These are phyloP conservation scores for Steinernema feltiae DNA, from an alignment of 1,140 invertebrate genomes.

Conservation along the genomic window DNA sequence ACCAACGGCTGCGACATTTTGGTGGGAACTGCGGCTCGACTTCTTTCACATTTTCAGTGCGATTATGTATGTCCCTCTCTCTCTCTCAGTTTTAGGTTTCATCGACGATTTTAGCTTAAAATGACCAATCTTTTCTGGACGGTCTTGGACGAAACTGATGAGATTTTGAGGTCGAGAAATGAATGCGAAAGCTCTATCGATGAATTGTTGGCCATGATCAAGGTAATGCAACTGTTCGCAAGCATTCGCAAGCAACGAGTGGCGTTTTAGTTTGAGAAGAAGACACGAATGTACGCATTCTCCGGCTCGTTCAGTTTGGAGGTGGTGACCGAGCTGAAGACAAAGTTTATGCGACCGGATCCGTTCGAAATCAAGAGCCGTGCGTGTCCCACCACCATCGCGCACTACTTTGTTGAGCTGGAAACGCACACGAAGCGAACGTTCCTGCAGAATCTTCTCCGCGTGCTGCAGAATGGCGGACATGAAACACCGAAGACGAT, in stretches of 20 bases:
- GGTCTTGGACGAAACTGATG: not conserved
- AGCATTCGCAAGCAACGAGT: not conserved
- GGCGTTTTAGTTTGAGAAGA: not conserved
- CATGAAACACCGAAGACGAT: not conserved
- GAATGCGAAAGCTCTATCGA: not conserved
- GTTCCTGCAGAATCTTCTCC: not conserved
- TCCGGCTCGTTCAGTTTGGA: not conserved
- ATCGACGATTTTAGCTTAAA: not conserved
- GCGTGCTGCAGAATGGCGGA: not conserved
- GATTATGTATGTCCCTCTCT: not conserved
- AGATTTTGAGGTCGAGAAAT: not conserved
- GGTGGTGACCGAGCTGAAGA: not conserved
- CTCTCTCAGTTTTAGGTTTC: not conserved
- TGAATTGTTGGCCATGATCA: not conserved
- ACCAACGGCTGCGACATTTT: not conserved
- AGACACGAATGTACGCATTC: not conserved
- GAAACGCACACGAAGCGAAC: not conserved
- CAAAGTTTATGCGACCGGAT: not conserved
- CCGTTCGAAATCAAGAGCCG: not conserved
- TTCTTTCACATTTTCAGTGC: not conserved
- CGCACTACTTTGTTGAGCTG: not conserved
- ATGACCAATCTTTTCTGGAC: not conserved
- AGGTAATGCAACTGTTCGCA: not conserved
- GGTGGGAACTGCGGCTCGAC: not conserved
- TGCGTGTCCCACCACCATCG: not conserved